Percentiles rank a stretch among this genome's conserved stretches.
Evolutionary conservation across 2,113 vertebrate species (phyloP).

Genomic region (Atrichornis clamosus): DNA sequence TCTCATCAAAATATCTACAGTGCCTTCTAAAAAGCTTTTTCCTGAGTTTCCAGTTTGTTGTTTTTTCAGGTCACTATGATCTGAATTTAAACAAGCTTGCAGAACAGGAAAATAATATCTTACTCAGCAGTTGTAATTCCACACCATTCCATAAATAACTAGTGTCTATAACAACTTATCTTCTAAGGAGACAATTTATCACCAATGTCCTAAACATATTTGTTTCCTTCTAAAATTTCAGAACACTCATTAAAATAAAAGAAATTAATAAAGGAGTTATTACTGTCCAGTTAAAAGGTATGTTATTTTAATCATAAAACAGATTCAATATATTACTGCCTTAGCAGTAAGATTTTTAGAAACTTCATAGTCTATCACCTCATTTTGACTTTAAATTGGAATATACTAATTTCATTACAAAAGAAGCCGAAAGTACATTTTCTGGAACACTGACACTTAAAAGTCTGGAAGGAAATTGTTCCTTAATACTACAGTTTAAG

Average conservation of each 20-base stretch:
- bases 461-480: not conserved
- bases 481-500: not conserved
- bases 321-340: not conserved
- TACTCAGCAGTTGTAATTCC: not conserved
- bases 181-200: not conserved
- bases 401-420: not conserved
- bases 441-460: not conserved
- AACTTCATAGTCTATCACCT: not conserved
- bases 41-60: not conserved
- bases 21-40: not conserved
- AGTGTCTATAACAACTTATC: not conserved
- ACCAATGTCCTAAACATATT: not conserved
- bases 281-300: not conserved
- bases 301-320: not conserved
- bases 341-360: not conserved
- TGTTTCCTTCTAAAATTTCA: not conserved
- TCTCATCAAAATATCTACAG: not conserved
- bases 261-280: not conserved
- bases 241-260: not conserved
- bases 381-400: not conserved
- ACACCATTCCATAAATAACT: not conserved
- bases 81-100: not conserved
- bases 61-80: not conserved
- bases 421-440: not conserved
- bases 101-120: not conserved